Base-by-base conservation (phyloP, 1,140 invertebrate genomes). In the Drosophila watanabei region DNA sequence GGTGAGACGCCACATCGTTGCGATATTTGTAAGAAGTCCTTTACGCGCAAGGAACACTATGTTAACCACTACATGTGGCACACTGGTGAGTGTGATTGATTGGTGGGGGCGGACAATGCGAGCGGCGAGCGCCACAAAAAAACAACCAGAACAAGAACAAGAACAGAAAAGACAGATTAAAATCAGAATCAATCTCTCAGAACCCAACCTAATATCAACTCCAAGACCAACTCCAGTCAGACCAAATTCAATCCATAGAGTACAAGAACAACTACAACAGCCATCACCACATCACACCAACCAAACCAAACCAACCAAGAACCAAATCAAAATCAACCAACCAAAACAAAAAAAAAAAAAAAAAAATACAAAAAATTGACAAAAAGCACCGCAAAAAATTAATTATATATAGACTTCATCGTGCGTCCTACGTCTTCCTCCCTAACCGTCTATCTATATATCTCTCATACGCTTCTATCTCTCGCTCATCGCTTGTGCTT, bases 1-100 rank as follows among this genome's bases (percentile, higher is more conserved):
- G 97, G 97, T 76, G 97, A 98, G 93, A 97, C 97, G 56, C 97
- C 96, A 41, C 96, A 97, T 93, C 95, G 96, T 64, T 97, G 97
- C 93, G 96, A 97, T 93, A 97, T 97, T 93, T 97, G 96, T 93
- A 96, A 96, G 58, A 97, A 97, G 93, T 97, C 96, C n/a, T 97
- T 97, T 93, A 97, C 96, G 24, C 94, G 96, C 80, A 97, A 97
- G 94, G 96, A 97, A 93, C 96, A 97, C 93, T 94, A 97, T 81
- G 93, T 97, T 90, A 97, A 97, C 93, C 97, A 97, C 94, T 97
- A 97, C 76, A 95, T 97, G 66, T 97, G 97, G 93, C 97, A 97
- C 94, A 97, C 96, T 91, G 92, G 92, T 93, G 81, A 92, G 92
- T 89, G 82, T 84, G 77, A 96, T 45, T 96, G 71, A 75, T 75